Evolutionary conservation across 2,113 vertebrate genomes (phyloP), one percentile per base, ranked within the genome.

Genomic region (Salvelinus fontinalis): DNA sequence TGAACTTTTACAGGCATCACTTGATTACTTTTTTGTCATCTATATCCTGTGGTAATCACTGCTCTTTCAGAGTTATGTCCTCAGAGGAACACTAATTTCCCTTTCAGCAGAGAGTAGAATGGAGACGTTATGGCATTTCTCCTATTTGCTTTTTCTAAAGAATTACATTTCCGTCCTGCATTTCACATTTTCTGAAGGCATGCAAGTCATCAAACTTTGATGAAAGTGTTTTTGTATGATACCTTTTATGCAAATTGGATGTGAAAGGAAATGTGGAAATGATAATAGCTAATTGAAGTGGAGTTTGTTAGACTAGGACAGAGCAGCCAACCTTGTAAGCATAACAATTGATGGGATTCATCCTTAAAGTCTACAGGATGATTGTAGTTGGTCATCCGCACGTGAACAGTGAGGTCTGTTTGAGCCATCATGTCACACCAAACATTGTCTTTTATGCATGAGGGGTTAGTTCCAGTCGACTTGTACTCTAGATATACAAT

Each of bases 181-280:
- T 34, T 74, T 18, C 16, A 0, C 0, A 78, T 70, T 79, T 72
- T 70, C 48, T 79, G 72, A 89, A 88, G 79, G 75, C 75, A 75
- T 14, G 84, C 75, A 80, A 86, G 87, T 86, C 90, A 69, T 62
- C 12, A 82, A 73, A 75, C 78, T 73, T 82, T 62, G 69, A 70
- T n/a, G 75, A 76, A 74, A 84, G 82, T 84, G 84, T 71, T 75
- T 49, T 81, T 87, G 86, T 82, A 82, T 80, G 78, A 79, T 77
- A 77, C 82, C 70, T 87, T 88, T 86, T 85, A 86, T 78, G 75
- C 72, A 89, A 89, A 90, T 88, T 85, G 77, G 71, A 81, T 81
- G 64, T 74, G 70, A 78, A 84, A 83, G 84, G 86, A 90, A 92
- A 87, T 67, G 51, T 77, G 75, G 71, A 85, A 90, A 90, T 87